Evolutionary conservation across 1,140 invertebrate genomes (phyloP).

Genomic region (Drosophila sp.): DNA sequence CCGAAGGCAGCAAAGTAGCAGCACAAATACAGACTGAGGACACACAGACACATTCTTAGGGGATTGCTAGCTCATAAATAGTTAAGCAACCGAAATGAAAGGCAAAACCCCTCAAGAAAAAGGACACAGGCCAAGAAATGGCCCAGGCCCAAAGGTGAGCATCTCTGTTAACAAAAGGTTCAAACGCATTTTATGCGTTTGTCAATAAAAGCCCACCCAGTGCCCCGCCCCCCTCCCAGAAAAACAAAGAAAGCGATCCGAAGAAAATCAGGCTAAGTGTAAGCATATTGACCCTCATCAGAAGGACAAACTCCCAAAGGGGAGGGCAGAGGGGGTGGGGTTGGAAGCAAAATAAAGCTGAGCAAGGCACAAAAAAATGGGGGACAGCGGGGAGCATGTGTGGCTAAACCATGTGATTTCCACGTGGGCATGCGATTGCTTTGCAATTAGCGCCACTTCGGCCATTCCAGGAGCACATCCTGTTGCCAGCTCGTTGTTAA

Average conservation of each 20-base stretch:
- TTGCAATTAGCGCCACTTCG: slow-evolving; percentile 78
- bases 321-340: slow-evolving; percentile 21
- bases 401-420: slow-evolving; percentile 59
- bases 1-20: slow-evolving; percentile 77
- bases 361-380: slow-evolving; percentile 22
- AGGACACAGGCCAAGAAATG: slow-evolving; percentile 53
- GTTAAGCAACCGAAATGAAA: slow-evolving; percentile 77
- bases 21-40: slow-evolving; percentile 71
- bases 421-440: slow-evolving; percentile 69
- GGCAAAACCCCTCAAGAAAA: slow-evolving; percentile 49
- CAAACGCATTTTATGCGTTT: slow-evolving; percentile 76
- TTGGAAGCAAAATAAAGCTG: slow-evolving; percentile 49
- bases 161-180: slow-evolving; percentile 73
- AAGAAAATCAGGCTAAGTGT: slow-evolving; percentile 77
- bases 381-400: slow-evolving; percentile 11
- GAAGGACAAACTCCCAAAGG: slow-evolving; percentile 43
- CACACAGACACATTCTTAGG: slow-evolving; percentile 69
- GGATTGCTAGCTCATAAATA: slow-evolving; percentile 80
- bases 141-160: slow-evolving; percentile 56
- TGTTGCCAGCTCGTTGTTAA: slow-evolving; percentile 41
- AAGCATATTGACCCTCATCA: slow-evolving; percentile 77
- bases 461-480: slow-evolving; percentile 47
- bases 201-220: slow-evolving; percentile 65
- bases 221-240: slow-evolving; percentile 11
- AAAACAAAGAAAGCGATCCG: slow-evolving; percentile 28